Evolutionary conservation across 2,797 vertebrate species (phyloP), one percentile per base, ranked within the genome.

Genomic region (Forpus xanthops): DNA sequence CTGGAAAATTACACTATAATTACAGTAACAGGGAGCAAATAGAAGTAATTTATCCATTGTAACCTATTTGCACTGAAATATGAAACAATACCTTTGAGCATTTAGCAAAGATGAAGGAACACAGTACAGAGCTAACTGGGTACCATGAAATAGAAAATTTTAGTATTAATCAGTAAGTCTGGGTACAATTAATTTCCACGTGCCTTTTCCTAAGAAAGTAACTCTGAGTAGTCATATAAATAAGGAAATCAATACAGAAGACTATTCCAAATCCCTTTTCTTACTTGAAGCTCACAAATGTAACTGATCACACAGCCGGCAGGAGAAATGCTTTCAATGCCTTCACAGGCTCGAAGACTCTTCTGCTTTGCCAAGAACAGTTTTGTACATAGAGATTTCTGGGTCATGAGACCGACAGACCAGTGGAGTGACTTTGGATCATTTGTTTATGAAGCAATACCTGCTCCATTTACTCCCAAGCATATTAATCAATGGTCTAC

Each of bases 391-490:
- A 65, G 1, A 64, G 42, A 71, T 87, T 90, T 96, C 85, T 94
- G 83, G 80, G 91, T 91, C 83, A 86, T 53, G 65, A 85, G 74
- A 92, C 41, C 75, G 84, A 89, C 37, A 35, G 85, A 96, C 91
- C 61, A 90, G 95, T 82, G 67, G 83, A 85, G 89, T 85, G 62
- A 96, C 91, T 96, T 30, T 23, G 53, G 90, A 67, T 79, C 52
- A 93, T 28, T 21, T 89, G 68, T 30, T 84, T 90, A 71, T 78
- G 90, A 70, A 85, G 85, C 27, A 91, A 94, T 33, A 90, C 41
- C 85, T 90, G 72, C 92, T 75, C 80, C 65, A 76, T 49, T 31
- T 85, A 74, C 82, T 97, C 85, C 74, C 95, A 90, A 52, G 85
- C 14, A 71, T 31, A 85, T 91, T 74, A 93, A 91, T 85, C 83